Evolutionary conservation across 2,113 vertebrate genomes (phyloP).

Genomic region (Petaurus breviceps): DNA sequence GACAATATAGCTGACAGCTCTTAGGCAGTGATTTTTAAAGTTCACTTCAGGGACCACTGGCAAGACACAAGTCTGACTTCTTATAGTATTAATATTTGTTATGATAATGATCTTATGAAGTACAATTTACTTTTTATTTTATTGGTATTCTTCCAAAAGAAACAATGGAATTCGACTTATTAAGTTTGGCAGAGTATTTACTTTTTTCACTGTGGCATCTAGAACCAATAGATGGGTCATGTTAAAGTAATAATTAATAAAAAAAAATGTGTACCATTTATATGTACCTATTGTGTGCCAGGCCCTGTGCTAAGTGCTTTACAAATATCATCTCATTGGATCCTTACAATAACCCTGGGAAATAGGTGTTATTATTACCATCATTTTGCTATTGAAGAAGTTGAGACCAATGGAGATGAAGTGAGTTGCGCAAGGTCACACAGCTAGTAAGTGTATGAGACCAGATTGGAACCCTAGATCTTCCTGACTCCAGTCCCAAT

Average conservation of each 20-base stretch:
- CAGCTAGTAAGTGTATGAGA: not conserved
- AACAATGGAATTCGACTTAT: not conserved
- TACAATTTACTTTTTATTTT: not conserved
- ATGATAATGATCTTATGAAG: not conserved
- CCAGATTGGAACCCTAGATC: not conserved
- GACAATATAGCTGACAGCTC: not conserved
- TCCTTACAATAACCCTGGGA: not conserved
- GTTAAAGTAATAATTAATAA: not conserved
- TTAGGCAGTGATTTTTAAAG: not conserved
- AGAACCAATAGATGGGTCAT: not conserved
- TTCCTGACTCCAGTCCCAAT: not conserved
- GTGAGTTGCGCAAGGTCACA: not conserved
- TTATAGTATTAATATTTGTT: not conserved
- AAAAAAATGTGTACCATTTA: not conserved
- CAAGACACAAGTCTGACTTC: not conserved
- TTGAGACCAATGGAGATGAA: not conserved
- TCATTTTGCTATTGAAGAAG: not conserved
- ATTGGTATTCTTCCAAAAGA: not conserved
- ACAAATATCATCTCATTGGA: not conserved
- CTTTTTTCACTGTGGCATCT: not conserved
- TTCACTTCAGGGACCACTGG: not conserved
- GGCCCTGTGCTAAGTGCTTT: not conserved
- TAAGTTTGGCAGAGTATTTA: not conserved
- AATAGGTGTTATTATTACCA: not conserved
- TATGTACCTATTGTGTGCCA: not conserved